These are phyloP conservation scores for Brachylomia viminalis DNA, from an alignment of 2,888 invertebrate species.

Conservation along the genomic window DNA sequence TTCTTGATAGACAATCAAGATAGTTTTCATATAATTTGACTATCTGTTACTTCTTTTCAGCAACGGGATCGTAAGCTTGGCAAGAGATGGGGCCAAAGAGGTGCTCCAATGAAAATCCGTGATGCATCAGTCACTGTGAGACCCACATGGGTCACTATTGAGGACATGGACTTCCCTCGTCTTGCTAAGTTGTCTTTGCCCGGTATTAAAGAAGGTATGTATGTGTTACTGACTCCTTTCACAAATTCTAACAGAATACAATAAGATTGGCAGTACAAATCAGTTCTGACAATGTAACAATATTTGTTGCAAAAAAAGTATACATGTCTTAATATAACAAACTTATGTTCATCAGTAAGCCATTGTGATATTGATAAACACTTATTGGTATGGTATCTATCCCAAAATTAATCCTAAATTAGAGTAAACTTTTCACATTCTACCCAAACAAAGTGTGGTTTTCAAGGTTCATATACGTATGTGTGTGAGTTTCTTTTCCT, in stretches of 20 bases:
- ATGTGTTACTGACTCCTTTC: background rate
- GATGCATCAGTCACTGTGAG: slow-evolving; percentile 99
- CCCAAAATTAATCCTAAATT: background rate
- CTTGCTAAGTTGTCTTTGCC: slow-evolving; percentile 98
- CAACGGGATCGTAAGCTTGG: slow-evolving; percentile 94
- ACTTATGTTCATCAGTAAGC: background rate
- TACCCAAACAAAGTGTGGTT: background rate
- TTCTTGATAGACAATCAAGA: too few species aligned
- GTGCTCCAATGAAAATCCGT: slow-evolving; percentile 97
- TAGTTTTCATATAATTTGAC: background rate
- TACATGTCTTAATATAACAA: background rate
- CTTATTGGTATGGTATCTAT: background rate
- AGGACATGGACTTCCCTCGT: slow-evolving; percentile 99
- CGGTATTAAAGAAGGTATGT: slow-evolving; percentile 94
- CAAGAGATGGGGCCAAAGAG: slow-evolving; percentile 96
- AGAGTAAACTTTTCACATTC: background rate
- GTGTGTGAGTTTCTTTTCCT: background rate
- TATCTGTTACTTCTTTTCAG: slow-evolving; percentile 81
- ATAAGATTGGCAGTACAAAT: background rate
- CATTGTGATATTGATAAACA: background rate
- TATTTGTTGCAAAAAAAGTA: background rate
- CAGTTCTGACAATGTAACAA: background rate
- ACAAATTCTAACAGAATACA: background rate
- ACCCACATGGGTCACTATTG: slow-evolving; percentile 98
- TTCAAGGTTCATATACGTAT: background rate